Conservation (phyloP, 1,140 invertebrate genomes). For the Hyposmocoma kahamanoa region DNA sequence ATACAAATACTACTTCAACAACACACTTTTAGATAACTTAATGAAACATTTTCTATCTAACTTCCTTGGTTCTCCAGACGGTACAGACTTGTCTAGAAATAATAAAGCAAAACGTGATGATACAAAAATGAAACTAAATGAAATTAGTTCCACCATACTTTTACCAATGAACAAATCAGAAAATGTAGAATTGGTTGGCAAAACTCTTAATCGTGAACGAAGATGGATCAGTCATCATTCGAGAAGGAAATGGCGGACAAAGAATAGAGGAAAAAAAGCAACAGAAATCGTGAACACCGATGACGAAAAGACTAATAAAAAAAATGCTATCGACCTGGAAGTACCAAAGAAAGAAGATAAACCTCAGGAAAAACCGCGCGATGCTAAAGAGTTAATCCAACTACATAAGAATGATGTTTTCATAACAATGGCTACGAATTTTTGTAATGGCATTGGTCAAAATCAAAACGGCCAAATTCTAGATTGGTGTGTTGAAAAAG, state of each 20-base stretch:
- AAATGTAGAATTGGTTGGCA: not conserved
- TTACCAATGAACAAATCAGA: slow-evolving; percentile 30
- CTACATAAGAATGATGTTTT: slow-evolving; percentile 35
- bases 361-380: no score
- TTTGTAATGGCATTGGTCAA: slow-evolving; percentile 53
- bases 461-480: slow-evolving; percentile 35
- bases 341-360: no score
- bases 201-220: slow-evolving; percentile 23
- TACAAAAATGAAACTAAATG: slow-evolving; percentile 3
- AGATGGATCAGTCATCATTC: slow-evolving; percentile 47
- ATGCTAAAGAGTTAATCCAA: not conserved
- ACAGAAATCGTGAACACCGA: not conserved
- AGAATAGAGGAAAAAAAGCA: slow-evolving; percentile 4
- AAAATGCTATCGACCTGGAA: no score
- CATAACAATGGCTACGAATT: slow-evolving; percentile 42
- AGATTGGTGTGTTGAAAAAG: slow-evolving; percentile 57
- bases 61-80: slow-evolving; percentile 20
- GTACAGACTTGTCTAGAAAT: slow-evolving; percentile 16
- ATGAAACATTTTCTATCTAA: slow-evolving; percentile 42
- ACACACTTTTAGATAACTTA: slow-evolving; percentile 52
- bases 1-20: slow-evolving; percentile 64
- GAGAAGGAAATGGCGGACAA: slow-evolving; percentile 21
- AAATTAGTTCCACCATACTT: slow-evolving; percentile 31
- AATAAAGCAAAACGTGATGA: slow-evolving; percentile 43
- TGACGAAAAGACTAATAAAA: slow-evolving; percentile 8